Base-by-base conservation (phyloP, 2,113 vertebrate species). In the Terrapene triunguis region DNA sequence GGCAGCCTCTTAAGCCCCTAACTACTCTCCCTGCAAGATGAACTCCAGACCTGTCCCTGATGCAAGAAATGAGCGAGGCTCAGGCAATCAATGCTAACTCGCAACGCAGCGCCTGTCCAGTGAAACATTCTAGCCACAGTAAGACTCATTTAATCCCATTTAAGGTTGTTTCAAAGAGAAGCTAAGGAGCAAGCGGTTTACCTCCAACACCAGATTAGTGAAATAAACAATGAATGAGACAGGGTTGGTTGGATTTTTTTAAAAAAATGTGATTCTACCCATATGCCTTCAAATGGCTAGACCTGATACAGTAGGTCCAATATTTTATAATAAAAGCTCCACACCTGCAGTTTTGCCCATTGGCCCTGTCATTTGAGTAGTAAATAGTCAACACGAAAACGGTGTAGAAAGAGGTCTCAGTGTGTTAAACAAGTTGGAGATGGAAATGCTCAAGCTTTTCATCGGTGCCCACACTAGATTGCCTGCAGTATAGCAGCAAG, bases 11-110 rank as follows among this genome's bases (percentile, higher is more conserved):
- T 24, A 51, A 84, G 10, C 2, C 47, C 44, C 38, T 90, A 29
- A 14, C 59, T 83, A 44, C 8, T 44, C 2, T 2, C 42, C 35
- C 8, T 86, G 4, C 2, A 14, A 54, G 9, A 21, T 50, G 62
- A 96, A 62, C 21, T 93, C 59, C 55, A 82, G 53, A 48, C 25
- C 72, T 8, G 10, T 3, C 12, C 17, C 19, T 54, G 50, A 9
- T 1, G 14, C 3, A 32, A n/a, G 80, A 44, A n/a, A 47, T 0
- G 0, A 12, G 86, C 17, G 2, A 89, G 19, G 0, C 86, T 44
- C 92, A 91, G 35, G 22, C 4, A 44, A 32, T 50, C 35, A 57
- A 0, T 1, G 3, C 10, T 13, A 85, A 50, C 0, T 0, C 1
- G n/a, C 5, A 85, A 35, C 19, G 87, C 13, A 53, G 55, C 85